phyloP scores from a whole-genome alignment of 2,888 invertebrate species.

The Mamestra brassicae region DNA sequence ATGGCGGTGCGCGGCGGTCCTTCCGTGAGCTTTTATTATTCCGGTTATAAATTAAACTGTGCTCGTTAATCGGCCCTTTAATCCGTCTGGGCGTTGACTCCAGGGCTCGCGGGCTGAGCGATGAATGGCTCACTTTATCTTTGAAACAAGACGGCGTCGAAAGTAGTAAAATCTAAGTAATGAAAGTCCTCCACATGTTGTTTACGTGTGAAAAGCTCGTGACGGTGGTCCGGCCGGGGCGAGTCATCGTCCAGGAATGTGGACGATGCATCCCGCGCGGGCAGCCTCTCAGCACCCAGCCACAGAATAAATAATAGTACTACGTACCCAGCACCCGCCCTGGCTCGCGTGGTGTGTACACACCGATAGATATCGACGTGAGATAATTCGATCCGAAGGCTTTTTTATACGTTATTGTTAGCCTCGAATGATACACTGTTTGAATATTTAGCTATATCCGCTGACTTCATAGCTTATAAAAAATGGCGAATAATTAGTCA shows the following conservation, averaged over 20 bases:
- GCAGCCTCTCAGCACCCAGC: slow-evolving; percentile 13
- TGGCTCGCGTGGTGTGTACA: no score
- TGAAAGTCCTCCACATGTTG: slow-evolving; percentile 73
- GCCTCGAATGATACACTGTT: slow-evolving; percentile 90
- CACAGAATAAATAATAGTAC: no score
- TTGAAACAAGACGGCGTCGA: slow-evolving; percentile 69
- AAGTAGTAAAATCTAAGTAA: slow-evolving; percentile 80
- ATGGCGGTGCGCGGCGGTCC: slow-evolving; percentile 72
- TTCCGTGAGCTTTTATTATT: slow-evolving; percentile 87
- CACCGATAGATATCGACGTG: slow-evolving; percentile 82
- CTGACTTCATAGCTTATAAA: slow-evolving; percentile 90
- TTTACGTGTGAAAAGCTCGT: slow-evolving; percentile 76
- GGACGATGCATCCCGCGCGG: slow-evolving; percentile 74
- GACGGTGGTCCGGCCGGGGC: slow-evolving; percentile 70
- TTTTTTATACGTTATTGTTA: slow-evolving; percentile 89
- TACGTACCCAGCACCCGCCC: slow-evolving; percentile 14
- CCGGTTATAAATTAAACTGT: slow-evolving; percentile 88
- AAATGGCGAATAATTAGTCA: slow-evolving; percentile 90
- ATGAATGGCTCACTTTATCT: slow-evolving; percentile 78
- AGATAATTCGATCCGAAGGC: slow-evolving; percentile 81
- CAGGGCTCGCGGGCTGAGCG: slow-evolving; percentile 72
- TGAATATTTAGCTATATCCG: slow-evolving; percentile 91
- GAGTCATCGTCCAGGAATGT: slow-evolving; percentile 87
- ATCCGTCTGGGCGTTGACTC: slow-evolving; percentile 90
- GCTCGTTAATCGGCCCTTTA: slow-evolving; percentile 89